Percentiles rank a stretch among this genome's conserved stretches.
Evolutionary conservation across 2,888 invertebrate genomes (phyloP).

Genomic region (Aphidoletes aphidimyza): DNA sequence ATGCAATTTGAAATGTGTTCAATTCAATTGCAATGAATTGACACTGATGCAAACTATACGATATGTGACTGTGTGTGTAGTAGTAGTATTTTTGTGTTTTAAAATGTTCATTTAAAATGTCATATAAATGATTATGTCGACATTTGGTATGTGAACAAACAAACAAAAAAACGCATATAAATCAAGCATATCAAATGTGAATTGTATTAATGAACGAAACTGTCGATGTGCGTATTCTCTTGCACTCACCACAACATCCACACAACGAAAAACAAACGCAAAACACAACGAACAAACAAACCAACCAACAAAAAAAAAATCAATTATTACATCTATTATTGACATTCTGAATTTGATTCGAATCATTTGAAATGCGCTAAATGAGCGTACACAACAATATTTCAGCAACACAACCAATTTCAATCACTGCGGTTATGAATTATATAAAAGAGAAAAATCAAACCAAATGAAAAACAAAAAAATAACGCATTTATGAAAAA

Average conservation of each 20-base stretch:
- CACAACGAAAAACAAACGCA: not conserved
- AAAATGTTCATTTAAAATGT: constrained; percentile 29
- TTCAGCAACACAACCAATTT: not conserved
- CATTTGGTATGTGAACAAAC: not conserved
- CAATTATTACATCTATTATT: not conserved
- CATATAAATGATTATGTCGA: not conserved
- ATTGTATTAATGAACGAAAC: too few species aligned
- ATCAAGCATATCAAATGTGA: too few species aligned
- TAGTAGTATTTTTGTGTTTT: too few species aligned
- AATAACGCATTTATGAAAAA: too few species aligned
- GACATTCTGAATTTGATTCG: not conserved
- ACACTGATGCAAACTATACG: not conserved
- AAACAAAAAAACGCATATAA: too few species aligned
- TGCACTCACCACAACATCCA: too few species aligned
- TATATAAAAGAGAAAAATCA: not conserved
- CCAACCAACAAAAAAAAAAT: too few species aligned
- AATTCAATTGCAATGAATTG: not conserved
- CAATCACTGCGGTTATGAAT: not conserved
- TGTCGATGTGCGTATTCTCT: too few species aligned
- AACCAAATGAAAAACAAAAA: not conserved
- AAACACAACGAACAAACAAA: too few species aligned
- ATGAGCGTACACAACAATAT: not conserved
- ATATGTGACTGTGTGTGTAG: not conserved
- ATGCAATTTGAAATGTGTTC: too few species aligned
- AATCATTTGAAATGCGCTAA: too few species aligned